Evolutionary conservation across 2,797 vertebrate species (phyloP).

Genomic region (Arnoldichthys spilopterus): DNA sequence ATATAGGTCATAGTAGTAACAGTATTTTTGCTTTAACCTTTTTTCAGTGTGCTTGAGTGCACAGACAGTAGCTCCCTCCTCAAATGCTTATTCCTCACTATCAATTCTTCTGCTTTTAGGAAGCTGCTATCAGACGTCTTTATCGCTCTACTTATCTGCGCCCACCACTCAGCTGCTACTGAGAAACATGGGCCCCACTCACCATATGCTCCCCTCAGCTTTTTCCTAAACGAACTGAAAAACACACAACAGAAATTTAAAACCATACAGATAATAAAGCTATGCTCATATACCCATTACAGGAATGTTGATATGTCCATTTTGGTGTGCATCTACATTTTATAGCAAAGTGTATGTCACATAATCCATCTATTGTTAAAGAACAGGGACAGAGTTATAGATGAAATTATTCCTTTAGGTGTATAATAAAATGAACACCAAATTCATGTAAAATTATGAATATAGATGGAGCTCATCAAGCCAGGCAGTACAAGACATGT

Average conservation of each 20-base stretch:
- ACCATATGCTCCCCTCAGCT: conserved; percentile 30
- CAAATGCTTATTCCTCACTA: conserved; percentile 36
- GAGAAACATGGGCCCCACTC: conserved; percentile 30
- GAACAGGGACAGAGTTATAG: too few species aligned
- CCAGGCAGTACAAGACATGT: background rate
- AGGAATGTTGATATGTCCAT: background rate
- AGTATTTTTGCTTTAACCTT: conserved; percentile 5
- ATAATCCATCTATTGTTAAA: background rate
- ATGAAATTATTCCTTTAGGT: too few species aligned
- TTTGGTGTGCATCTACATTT: background rate
- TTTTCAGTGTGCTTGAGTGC: background rate
- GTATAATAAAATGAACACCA: background rate
- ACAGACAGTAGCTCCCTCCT: background rate
- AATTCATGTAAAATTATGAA: background rate
- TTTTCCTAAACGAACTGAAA: conserved; percentile 18
- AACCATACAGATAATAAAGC: background rate
- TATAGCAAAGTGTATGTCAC: background rate
- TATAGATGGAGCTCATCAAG: background rate
- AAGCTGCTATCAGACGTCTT: conserved; percentile 8
- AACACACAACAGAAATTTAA: background rate
- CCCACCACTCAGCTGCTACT: conserved; percentile 40
- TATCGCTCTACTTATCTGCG: conserved; percentile 36
- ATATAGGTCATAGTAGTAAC: background rate
- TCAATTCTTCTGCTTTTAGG: conserved; percentile 18
- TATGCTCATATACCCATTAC: background rate